These are phyloP conservation scores for Valencia hispanica DNA, from an alignment of 2,797 vertebrate species.

Conservation along the genomic window DNA sequence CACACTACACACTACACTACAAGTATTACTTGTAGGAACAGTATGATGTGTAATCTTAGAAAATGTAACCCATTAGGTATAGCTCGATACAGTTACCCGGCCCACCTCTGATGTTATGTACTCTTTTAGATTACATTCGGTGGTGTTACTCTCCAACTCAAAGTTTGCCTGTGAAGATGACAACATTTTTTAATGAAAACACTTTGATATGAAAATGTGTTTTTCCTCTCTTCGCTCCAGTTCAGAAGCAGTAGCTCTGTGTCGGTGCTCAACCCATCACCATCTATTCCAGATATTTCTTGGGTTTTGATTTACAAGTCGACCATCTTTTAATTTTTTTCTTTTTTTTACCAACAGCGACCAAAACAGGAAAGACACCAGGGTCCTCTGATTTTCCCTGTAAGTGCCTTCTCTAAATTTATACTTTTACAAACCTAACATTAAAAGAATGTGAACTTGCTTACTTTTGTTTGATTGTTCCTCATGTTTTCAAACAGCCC, in stretches of 20 bases:
- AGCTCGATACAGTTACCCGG: background rate
- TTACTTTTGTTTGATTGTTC: background rate
- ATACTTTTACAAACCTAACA: background rate
- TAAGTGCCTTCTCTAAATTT: slow-evolving; percentile 68
- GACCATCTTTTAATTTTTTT: slow-evolving; percentile 10
- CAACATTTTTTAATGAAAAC: background rate
- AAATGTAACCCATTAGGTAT: background rate
- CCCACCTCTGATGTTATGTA: background rate
- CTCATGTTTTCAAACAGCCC: slow-evolving; percentile 77
- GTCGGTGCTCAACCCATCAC: background rate
- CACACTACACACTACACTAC: no score
- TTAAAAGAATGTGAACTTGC: background rate
- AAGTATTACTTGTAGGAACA: no score
- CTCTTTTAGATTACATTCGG: background rate
- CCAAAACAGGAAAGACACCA: slow-evolving; percentile 91
- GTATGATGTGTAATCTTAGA: background rate
- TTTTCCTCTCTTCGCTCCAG: background rate
- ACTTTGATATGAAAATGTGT: background rate
- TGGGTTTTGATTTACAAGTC: background rate
- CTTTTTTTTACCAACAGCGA: slow-evolving; percentile 77
- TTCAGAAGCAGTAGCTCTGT: background rate
- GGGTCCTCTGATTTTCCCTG: slow-evolving; percentile 91
- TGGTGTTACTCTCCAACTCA: background rate
- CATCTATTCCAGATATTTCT: background rate
- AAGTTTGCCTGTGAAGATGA: background rate